Conservation (phyloP, 2,888 invertebrate species). For the Spodoptera exigua region DNA sequence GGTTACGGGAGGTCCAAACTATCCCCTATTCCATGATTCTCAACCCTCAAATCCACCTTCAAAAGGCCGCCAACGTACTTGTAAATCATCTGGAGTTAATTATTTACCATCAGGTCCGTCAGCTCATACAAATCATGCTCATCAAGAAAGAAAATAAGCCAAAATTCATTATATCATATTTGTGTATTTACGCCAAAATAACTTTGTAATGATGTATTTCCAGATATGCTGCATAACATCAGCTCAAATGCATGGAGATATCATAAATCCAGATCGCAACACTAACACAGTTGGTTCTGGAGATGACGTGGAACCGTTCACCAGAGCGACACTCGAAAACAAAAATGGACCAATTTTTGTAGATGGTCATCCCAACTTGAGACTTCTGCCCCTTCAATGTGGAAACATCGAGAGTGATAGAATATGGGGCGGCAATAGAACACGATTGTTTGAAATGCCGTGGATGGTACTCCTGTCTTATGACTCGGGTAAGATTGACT, state of each 20-base stretch:
- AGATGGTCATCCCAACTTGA: constrained; percentile 58
- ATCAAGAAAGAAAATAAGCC: too few relatives aligned
- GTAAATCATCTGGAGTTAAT: too few relatives aligned
- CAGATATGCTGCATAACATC: constrained; percentile 69
- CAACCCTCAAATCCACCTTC: too few relatives aligned
- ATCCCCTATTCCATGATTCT: too few relatives aligned
- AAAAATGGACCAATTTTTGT: constrained; percentile 45
- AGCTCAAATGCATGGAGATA: background rate
- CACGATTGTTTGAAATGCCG: constrained; percentile 91
- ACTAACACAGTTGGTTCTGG: constrained; percentile 21
- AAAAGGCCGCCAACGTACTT: too few relatives aligned
- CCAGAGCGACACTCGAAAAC: constrained; percentile 26
- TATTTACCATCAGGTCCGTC: too few relatives aligned
- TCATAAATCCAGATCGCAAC: background rate
- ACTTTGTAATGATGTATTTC: constrained; percentile 4
- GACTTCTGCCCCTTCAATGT: constrained; percentile 81
- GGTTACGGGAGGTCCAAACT: too few relatives aligned
- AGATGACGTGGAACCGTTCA: constrained; percentile 38
- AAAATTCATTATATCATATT: too few relatives aligned
- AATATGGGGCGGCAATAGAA: constrained; percentile 90
- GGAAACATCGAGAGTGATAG: constrained; percentile 88
- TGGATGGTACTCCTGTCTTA: constrained; percentile 94
- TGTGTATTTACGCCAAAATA: too few relatives aligned
- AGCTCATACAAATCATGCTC: too few relatives aligned
- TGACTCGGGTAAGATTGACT: constrained; percentile 68